Evolutionary conservation across 2,888 invertebrate genomes (phyloP), one percentile per base, ranked within the genome.

Genomic region (Sphecodes monilicornis): DNA sequence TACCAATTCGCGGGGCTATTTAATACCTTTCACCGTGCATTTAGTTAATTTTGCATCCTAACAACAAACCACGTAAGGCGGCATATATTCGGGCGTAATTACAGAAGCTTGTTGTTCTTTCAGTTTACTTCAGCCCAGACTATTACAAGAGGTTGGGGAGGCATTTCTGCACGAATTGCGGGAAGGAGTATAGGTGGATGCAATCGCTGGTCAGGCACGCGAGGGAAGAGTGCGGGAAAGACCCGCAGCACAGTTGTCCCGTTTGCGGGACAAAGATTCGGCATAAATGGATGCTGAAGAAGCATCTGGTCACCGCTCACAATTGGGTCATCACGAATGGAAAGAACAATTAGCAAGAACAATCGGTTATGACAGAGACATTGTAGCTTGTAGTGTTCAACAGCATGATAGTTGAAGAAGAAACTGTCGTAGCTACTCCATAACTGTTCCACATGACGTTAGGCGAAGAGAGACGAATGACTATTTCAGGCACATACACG

Each of bases 121-220:
- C 90, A 90, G 90, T 86, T 66, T 79, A 87, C 83, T 80, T 68
- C 79, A 75, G 85, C 68, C 84, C 91, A 46, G 91, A 91, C 86
- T 93, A 93, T 90, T 93, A 93, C 91, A 94, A 93, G 86, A 90
- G 93, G 74, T 81, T 93, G 60, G 94, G 94, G 26, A 89, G 91
- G 70, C 94, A 94, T 86, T 91, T 91, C 82, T 95, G 97, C 93
- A 96, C 96, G 86, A 96, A 96, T 89, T 97, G 97, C 94, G 96
- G 96, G 92, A 96, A 97, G 93, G 96, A 96, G 91, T 97, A 97
- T 94, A 96, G 97, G 88, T 97, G 97, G 95, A 97, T 97, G 95
- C 97, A 97, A 90, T 97, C 97, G 39, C 96, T 97, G 91, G 96
- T 96, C 92, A 96, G 97, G 91, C 97, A 97, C 93, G 90, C 94